Conservation (phyloP, 1,140 invertebrate species). For the Hermetia illucens region DNA sequence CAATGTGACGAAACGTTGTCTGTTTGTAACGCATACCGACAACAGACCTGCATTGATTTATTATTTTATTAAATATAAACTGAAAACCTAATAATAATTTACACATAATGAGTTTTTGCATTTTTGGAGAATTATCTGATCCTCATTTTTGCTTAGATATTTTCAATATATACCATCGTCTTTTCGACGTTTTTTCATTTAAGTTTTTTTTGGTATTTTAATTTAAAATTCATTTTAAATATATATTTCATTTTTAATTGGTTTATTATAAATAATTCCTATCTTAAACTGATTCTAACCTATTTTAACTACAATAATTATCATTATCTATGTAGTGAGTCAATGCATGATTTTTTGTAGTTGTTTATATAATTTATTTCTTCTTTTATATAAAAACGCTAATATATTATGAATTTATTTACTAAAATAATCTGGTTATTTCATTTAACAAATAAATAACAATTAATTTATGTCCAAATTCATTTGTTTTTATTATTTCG, state of each 20-base stretch:
- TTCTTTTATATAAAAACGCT: conserved; percentile 28
- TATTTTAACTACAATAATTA: too few species aligned
- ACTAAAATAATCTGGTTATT: conserved; percentile 5
- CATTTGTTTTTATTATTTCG: background rate
- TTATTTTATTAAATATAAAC: background rate
- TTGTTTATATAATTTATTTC: conserved; percentile 3
- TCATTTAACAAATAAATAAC: conserved; percentile 18
- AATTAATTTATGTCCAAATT: conserved; percentile 11
- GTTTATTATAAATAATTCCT: too few species aligned
- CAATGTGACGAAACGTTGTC: conserved; percentile 21
- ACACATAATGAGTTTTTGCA: conserved; percentile 9
- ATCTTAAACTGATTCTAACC: too few species aligned
- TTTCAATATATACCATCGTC: conserved; percentile 13
- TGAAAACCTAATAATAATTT: background rate
- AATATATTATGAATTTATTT: conserved; percentile 23
- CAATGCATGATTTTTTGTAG: background rate
- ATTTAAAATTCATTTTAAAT: background rate
- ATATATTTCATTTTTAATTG: background rate
- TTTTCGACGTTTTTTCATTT: conserved; percentile 27
- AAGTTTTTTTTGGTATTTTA: conserved; percentile 11
- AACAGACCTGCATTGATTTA: conserved; percentile 20
- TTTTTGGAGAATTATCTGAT: conserved; percentile 10
- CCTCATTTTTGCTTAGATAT: conserved; percentile 16
- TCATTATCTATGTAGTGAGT: too few species aligned
- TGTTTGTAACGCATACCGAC: conserved; percentile 28